phyloP scores from a whole-genome alignment of 2,797 vertebrate genomes.

The Bucorvus abyssinicus region DNA sequence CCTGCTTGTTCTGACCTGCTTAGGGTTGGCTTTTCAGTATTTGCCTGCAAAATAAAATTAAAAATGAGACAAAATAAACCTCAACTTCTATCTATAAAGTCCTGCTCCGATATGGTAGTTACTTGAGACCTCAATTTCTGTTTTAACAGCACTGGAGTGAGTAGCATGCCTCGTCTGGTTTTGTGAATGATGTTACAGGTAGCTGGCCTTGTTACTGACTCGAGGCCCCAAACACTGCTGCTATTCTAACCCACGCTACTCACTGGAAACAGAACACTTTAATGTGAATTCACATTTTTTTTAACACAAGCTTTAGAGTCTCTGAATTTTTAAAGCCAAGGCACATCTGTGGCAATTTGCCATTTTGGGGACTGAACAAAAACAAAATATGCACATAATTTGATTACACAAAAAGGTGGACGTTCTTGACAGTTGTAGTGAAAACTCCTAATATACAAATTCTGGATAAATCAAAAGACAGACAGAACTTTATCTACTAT shows the following conservation, averaged over 20 bases:
- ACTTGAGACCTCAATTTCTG: background rate
- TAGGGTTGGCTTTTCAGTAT: conserved; percentile 86
- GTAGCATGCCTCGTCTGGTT: background rate
- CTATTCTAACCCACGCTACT: background rate
- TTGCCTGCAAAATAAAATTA: conserved; percentile 82
- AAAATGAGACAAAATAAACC: conserved; percentile 1
- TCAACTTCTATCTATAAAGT: background rate
- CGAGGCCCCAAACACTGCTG: background rate
- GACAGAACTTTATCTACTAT: background rate
- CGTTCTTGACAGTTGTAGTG: background rate
- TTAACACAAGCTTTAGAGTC: background rate
- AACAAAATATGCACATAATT: background rate
- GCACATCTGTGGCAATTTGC: background rate
- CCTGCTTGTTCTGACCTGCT: conserved; percentile 83
- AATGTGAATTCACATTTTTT: background rate
- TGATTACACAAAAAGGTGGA: background rate
- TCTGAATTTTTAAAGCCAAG: background rate
- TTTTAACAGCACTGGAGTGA: background rate
- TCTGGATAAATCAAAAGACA: background rate
- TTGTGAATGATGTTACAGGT: background rate
- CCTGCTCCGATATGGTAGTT: background rate
- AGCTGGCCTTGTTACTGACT: background rate
- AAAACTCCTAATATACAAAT: background rate
- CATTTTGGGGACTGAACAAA: background rate
- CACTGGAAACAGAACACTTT: background rate